phyloP scores from a whole-genome alignment of 2,113 vertebrate species.

The Pituophis catenifer region DNA sequence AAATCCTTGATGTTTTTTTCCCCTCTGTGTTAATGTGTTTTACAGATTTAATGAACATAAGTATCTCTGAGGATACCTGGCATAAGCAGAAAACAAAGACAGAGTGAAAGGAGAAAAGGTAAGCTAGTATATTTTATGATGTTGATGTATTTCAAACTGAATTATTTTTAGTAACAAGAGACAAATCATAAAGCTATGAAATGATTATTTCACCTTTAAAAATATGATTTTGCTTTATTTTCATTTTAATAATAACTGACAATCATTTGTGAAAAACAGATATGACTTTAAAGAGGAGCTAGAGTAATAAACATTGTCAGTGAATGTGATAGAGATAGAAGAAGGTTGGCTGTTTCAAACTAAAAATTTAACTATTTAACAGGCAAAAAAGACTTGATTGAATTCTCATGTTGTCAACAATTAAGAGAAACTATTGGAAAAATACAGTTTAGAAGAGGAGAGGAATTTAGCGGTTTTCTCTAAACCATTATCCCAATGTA shows the following conservation, averaged over 20 bases:
- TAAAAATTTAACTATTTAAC: neutral
- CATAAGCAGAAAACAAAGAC: neutral
- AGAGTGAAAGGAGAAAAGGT: conserved; percentile 44
- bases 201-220: neutral
- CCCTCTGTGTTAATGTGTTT: neutral
- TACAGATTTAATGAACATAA: conserved; percentile 41
- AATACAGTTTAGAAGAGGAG: neutral
- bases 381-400: neutral
- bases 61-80: neutral
- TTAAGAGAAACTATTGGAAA: neutral
- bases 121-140: conserved; percentile 31
- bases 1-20: neutral
- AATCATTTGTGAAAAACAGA: neutral
- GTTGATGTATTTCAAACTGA: neutral
- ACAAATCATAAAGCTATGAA: neutral
- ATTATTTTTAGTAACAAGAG: neutral
- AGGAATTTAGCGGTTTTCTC: neutral
- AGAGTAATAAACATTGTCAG: neutral
- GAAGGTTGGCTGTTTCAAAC: neutral
- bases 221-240: neutral
- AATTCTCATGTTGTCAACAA: neutral
- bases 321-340: neutral
- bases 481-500: neutral
- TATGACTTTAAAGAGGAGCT: neutral
- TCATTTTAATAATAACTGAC: neutral